A percentile compares a stretch with the other conserved stretches of the same genome.
phyloP scores from a whole-genome alignment of 2,113 vertebrate species.

The Haplotaxodon microlepis region DNA sequence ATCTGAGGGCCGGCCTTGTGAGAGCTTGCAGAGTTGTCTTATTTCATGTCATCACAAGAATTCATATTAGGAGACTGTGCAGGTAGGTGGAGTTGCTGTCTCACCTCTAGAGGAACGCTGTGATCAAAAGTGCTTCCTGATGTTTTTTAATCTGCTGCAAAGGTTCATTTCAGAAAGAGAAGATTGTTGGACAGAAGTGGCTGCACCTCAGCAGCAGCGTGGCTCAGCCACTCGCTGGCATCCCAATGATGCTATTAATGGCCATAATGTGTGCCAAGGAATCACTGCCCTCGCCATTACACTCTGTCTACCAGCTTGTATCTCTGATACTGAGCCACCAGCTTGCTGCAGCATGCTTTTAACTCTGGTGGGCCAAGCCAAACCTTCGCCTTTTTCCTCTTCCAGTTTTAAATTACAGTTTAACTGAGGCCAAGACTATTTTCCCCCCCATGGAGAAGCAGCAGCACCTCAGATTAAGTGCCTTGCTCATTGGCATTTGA shows the following conservation, averaged over 20 bases:
- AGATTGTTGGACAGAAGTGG: neutral
- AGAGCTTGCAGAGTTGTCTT: neutral
- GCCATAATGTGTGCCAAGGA: neutral
- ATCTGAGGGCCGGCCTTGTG: neutral
- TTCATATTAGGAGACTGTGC: neutral
- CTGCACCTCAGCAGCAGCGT: neutral
- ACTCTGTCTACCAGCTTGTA: neutral
- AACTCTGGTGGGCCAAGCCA: neutral
- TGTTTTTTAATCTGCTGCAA: neutral
- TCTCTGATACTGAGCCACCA: neutral
- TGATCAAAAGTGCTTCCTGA: neutral
- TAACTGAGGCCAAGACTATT: neutral
- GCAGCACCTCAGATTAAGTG: neutral
- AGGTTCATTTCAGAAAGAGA: neutral
- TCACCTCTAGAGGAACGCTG: neutral
- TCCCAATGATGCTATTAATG: neutral
- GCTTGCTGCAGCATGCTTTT: neutral
- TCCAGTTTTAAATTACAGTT: neutral
- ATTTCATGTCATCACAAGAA: neutral
- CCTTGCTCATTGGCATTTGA: neutral
- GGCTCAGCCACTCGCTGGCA: neutral
- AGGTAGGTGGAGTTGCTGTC: neutral
- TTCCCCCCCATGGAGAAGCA: rapidly evolving
- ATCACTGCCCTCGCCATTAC: neutral
- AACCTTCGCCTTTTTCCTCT: neutral